A percentile compares a stretch with the other conserved stretches of the same genome.
phyloP scores from a whole-genome alignment of 2,888 invertebrate genomes.

The Drosophila suboccidentalis region DNA sequence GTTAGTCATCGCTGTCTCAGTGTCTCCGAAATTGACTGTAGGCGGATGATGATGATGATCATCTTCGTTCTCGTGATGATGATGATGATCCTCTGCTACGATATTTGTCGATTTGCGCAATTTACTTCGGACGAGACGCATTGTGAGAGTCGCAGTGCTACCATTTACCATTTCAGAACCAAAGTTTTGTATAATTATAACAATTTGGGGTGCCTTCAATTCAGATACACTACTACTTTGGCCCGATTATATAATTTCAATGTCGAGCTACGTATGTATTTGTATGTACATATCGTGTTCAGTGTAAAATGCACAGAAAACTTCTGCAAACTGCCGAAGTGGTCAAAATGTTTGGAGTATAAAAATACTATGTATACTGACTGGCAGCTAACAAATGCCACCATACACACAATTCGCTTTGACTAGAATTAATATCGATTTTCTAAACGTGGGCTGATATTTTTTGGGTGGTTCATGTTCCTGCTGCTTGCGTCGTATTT shows the following conservation, averaged over 20 bases:
- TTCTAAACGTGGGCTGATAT: conserved; percentile 63
- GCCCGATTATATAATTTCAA: conserved; percentile 47
- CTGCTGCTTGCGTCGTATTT: conserved; percentile 11
- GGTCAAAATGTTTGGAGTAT: conserved; percentile 16
- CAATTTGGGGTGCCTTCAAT: conserved; percentile 12
- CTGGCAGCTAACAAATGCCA: conserved; percentile 18
- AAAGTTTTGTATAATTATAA: conserved; percentile 31
- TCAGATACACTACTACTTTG: conserved; percentile 7
- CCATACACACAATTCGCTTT: conserved; percentile 24
- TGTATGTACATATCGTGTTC: conserved; percentile 16
- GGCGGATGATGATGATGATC: conserved; percentile 11
- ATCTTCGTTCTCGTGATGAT: conserved; percentile 12
- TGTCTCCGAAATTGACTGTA: background rate
- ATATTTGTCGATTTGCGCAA: conserved; percentile 88
- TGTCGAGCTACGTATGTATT: conserved; percentile 7
- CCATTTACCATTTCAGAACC: conserved; percentile 89
- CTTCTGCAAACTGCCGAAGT: conserved; percentile 7
- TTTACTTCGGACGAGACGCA: conserved; percentile 96
- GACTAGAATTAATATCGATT: conserved; percentile 64
- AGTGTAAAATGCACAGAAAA: conserved; percentile 22
- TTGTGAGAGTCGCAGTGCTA: conserved; percentile 94
- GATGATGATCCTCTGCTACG: conserved; percentile 18
- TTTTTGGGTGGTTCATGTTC: conserved; percentile 56
- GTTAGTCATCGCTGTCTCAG: conserved; percentile 36
- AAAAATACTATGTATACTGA: conserved; percentile 1